A percentile compares a stretch with the other conserved stretches of the same genome.
These are phyloP conservation scores for Damaliscus lunatus DNA, from an alignment of 2,113 vertebrate species.

Conservation along the genomic window DNA sequence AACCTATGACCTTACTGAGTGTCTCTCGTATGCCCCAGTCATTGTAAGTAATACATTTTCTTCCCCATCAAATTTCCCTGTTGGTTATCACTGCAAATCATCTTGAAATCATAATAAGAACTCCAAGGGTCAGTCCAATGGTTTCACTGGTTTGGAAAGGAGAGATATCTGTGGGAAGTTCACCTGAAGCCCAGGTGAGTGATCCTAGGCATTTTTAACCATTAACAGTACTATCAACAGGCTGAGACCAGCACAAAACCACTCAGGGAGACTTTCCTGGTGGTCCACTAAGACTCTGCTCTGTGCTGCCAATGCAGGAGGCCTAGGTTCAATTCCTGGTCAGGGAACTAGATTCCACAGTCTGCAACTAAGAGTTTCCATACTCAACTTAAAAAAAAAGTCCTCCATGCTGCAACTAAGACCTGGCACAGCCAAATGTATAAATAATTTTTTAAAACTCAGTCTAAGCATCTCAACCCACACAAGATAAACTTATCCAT, in stretches of 20 bases:
- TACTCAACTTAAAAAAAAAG: neutral
- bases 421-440: neutral
- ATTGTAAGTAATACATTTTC: neutral
- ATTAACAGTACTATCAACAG: neutral
- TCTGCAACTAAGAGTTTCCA: neutral
- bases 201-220: neutral
- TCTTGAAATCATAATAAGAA: neutral
- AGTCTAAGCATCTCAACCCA: neutral
- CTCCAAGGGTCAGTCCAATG: neutral
- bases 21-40: neutral
- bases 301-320: neutral
- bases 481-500: neutral
- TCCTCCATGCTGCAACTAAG: neutral
- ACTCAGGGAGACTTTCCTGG: neutral
- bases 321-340: neutral
- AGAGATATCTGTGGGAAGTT: neutral
- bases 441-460: neutral
- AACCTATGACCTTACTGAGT: neutral
- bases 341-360: neutral
- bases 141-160: neutral
- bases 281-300: neutral
- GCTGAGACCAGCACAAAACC: neutral
- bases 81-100: neutral
- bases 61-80: neutral
- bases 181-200: neutral